Percentiles rank a stretch among this genome's conserved stretches.
These are phyloP conservation scores for Acanthopagrus latus DNA, from an alignment of 2,797 vertebrate genomes.

Conservation along the genomic window DNA sequence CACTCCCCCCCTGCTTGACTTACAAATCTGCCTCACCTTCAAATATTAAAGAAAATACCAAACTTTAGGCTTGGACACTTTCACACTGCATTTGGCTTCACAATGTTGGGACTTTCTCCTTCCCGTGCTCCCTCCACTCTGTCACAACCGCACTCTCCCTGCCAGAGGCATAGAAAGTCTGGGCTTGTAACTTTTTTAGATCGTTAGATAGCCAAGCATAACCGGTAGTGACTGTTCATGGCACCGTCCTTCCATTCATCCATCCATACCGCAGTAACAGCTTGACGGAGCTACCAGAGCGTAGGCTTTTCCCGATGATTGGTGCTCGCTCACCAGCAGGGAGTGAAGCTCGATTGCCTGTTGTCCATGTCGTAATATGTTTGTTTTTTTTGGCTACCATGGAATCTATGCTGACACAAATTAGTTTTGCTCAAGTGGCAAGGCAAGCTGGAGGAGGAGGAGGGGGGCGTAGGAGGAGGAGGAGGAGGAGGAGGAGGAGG, in stretches of 20 bases:
- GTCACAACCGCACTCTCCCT: conserved; percentile 9
- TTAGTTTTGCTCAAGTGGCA: conserved; percentile 21
- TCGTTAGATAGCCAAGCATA: conserved; percentile 6
- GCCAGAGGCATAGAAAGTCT: conserved; percentile 19
- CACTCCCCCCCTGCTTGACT: conserved; percentile 36
- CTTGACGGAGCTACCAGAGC: not conserved
- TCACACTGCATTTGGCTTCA: conserved; percentile 10
- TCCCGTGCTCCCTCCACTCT: not conserved
- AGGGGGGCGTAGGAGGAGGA: conserved; percentile 5
- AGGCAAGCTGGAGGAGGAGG: conserved; percentile 5
- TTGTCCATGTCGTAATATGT: conserved; percentile 31
- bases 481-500: conserved; percentile 3
- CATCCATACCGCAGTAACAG: conserved; percentile 10
- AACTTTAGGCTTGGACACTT: conserved; percentile 10
- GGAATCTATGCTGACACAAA: conserved; percentile 31
- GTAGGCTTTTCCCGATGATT: conserved; percentile 13
- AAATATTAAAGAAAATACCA: conserved; percentile 29
- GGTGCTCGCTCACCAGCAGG: conserved; percentile 18
- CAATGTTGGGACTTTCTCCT: conserved; percentile 8
- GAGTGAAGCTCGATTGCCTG: conserved; percentile 19
- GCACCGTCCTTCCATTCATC: conserved; percentile 10
- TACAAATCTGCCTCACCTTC: conserved; percentile 24
- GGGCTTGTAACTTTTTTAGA: conserved; percentile 10
- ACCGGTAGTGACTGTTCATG: conserved; percentile 13
- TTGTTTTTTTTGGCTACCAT: conserved; percentile 1